Base-by-base conservation (phyloP, 37 sponge, comb jelly and placozoan genomes). In the Corticium candelabrum region DNA sequence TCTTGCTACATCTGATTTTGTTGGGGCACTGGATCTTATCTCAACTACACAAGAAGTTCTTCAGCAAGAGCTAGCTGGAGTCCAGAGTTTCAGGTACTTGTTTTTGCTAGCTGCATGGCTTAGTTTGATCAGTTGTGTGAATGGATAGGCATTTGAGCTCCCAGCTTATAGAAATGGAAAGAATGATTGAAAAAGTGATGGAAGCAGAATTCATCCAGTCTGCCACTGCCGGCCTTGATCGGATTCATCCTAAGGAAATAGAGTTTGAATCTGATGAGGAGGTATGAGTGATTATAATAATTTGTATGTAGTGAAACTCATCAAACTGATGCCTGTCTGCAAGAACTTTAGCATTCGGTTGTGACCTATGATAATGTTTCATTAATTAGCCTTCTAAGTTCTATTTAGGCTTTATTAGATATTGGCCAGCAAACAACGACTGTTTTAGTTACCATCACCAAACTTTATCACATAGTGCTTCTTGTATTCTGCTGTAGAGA, bases 1-100 rank as follows among this genome's bases (percentile, higher is more conserved):
- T 37, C 90, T 94, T 37, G 81, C 84, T 0, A 86, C 85, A 29
- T 88, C 88, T 21, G 99, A 98, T 76, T 94, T 90, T 82, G 90
- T 98, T 2, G 99, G 90, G 37, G 95, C 99, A 11, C 79, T 98
- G 41, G 99, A 94, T 41, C 87, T 98, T 32, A 98, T 98, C 40
- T 74, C 87, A 3, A 98, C 90, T 30, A 94, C 99, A 0, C 92
- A 98, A 43, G 92, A 94, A 21, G 90, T 91, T 27, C 78, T 98
- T 7, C 86, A 86, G 68, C 80, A 87, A 27, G 99, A 94, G 39
- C 85, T 98, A 36, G 79, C 80, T 5, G 99, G 99, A 27, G 73
- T 98, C 1, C 87, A 87, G 30, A 82, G 94, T 62, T 83, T 98
- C 41, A 82, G 99, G 89, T 91, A 69, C 11, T 75, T 21, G 21